Conservation (phyloP, 2,797 vertebrate genomes). For the Aplochiton taeniatus region DNA sequence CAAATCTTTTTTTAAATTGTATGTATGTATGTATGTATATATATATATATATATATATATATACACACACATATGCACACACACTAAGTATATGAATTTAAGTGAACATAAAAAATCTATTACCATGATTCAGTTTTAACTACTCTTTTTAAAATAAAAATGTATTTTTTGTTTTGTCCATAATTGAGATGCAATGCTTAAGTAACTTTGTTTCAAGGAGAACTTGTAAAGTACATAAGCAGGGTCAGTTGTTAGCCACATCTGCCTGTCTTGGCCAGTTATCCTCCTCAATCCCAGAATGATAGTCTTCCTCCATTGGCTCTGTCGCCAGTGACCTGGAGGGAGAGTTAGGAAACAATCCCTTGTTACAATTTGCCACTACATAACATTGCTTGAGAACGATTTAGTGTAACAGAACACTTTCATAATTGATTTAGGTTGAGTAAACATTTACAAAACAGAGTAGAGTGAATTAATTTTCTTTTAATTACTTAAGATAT, state of each 20-base stretch:
- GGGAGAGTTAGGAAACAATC: slow-evolving; percentile 35
- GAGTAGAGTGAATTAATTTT: too few species aligned
- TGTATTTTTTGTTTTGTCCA: background rate
- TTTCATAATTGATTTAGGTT: background rate
- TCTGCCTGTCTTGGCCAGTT: slow-evolving; percentile 85
- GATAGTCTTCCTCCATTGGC: slow-evolving; percentile 82
- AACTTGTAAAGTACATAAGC: background rate
- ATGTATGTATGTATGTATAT: too few species aligned
- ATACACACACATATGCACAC: too few species aligned
- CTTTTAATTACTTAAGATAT: too few species aligned
- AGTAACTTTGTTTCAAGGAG: background rate
- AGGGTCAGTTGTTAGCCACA: slow-evolving; percentile 82
- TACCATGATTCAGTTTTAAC: background rate
- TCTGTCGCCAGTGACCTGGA: slow-evolving; percentile 81
- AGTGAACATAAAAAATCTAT: background rate
- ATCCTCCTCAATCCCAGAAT: slow-evolving; percentile 88
- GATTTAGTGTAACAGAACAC: background rate
- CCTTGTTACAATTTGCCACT: background rate
- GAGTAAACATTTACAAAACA: too few species aligned
- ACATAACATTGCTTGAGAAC: background rate
- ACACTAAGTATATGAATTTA: too few species aligned
- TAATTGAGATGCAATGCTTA: background rate
- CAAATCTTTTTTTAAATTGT: background rate
- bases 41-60: too few species aligned
- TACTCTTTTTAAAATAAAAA: background rate